Base-by-base conservation (phyloP, 2,888 invertebrate genomes). In the Anaspis maculata region DNA sequence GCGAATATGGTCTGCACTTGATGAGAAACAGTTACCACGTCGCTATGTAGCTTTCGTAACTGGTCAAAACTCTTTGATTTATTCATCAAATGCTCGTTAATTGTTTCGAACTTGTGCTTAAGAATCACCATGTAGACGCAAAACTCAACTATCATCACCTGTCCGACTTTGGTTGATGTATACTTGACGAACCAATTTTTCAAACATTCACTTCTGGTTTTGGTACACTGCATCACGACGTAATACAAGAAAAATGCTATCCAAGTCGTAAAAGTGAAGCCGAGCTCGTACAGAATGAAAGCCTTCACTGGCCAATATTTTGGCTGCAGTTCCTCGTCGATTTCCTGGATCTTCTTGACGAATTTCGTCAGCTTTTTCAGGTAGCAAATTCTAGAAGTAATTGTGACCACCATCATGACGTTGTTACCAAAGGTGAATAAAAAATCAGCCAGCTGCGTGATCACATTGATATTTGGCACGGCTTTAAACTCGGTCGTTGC, bases 1-100 rank as follows among this genome's bases (percentile, higher is more conserved):
- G 46, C 40, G 32, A 37, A 48, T 13, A 49, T 37, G 7, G 27
- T 25, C 31, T 46, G 43, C 13, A 40, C 29, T 23, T 39, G 32
- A 24, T 32, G 30, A 10, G 15, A 40, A 7, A 37, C 38, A 13
- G 30, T 27, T 14, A 44, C 21, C 5, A 48, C 27, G 3, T 41
- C 39, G 11, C 33, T 30, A 28, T 44, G 43, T 6, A 37, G 28
- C 21, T 29, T 30, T 19, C 43, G 24, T 13, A 34, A 24, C 15
- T 30, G 19, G 6, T 24, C 25, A 13, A 34, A 19, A 22, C n/a
- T 23, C 9, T 19, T 19, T 19, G 9, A 19, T 6, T 6, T 6
- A 6, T 19, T 14, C 21, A 15, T 34, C 3, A 38, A 13, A 34
- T 34, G 30, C 1, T 23, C 23, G 19, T 38, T 38, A 6, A 38